Conservation (phyloP, 2,888 invertebrate species). For the Drosophila siamana region DNA sequence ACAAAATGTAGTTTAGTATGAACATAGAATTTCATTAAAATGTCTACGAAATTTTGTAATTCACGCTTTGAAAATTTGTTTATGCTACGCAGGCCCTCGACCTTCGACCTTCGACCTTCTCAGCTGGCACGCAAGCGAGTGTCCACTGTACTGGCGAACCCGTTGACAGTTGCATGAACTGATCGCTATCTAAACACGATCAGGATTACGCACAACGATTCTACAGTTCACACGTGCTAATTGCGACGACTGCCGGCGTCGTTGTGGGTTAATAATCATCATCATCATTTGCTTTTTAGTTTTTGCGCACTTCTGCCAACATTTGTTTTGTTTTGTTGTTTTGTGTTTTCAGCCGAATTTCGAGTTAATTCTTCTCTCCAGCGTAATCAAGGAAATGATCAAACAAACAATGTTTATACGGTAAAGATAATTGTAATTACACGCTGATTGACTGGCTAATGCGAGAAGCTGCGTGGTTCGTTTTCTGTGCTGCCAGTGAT, state of each 20-base stretch:
- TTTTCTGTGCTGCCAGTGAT: conserved; percentile 7
- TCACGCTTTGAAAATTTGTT: too few relatives aligned
- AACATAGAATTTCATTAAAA: too few relatives aligned
- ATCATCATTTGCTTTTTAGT: not conserved
- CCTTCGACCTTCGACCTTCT: too few relatives aligned
- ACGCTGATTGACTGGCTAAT: conserved; percentile 19
- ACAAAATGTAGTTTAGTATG: too few relatives aligned
- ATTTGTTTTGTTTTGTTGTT: not conserved
- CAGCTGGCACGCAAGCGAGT: too few relatives aligned
- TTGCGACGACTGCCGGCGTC: not conserved
- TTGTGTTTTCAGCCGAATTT: not conserved
- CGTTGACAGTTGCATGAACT: not conserved
- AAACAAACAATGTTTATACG: conserved; percentile 21
- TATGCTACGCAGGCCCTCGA: too few relatives aligned
- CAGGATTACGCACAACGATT: not conserved
- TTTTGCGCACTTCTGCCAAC: not conserved
- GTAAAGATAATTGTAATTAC: conserved; percentile 26
- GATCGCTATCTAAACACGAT: not conserved
- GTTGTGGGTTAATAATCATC: conserved; percentile 6
- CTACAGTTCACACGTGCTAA: conserved; percentile 12
- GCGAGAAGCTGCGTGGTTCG: conserved; percentile 18
- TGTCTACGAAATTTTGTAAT: too few relatives aligned
- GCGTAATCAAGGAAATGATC: conserved; percentile 19
- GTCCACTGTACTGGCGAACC: not conserved
- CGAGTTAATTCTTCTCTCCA: not conserved